These are phyloP conservation scores for Hirudinaria manillensis DNA, from an alignment of 2,888 invertebrate species.

Conservation along the genomic window DNA sequence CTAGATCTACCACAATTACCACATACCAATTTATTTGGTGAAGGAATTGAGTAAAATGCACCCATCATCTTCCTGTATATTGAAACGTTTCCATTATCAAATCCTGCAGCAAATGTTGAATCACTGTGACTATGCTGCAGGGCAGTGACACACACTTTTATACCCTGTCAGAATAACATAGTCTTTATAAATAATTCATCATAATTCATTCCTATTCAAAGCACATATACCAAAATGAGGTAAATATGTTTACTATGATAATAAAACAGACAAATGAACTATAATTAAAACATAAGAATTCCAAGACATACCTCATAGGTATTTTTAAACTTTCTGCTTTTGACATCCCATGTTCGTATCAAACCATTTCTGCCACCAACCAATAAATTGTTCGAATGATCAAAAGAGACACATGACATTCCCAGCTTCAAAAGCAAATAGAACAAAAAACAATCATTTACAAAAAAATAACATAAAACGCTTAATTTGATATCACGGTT, in stretches of 20 bases:
- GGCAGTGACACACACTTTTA: too few relatives aligned
- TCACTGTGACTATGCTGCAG: too few relatives aligned
- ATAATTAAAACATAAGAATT: not conserved
- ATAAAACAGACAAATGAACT: not conserved
- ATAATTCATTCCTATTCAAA: not conserved
- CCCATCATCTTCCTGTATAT: not conserved
- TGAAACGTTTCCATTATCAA: not conserved
- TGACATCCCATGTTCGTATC: conserved; percentile 49
- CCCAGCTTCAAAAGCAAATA: too few relatives aligned
- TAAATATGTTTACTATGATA: not conserved
- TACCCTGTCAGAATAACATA: not conserved
- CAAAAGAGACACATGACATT: too few relatives aligned
- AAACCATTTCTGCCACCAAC: conserved; percentile 45
- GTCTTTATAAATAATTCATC: not conserved
- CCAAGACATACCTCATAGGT: conserved; percentile 44
- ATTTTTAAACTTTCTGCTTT: conserved; percentile 46
- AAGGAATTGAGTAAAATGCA: not conserved
- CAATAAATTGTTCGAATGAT: conserved; percentile 30
- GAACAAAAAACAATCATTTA: too few relatives aligned
- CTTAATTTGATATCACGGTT: too few relatives aligned
- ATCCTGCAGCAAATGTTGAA: conserved; percentile 15
- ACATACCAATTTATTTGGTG: not conserved
- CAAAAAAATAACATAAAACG: too few relatives aligned
- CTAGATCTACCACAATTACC: not conserved
- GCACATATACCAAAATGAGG: too few relatives aligned